Conservation (phyloP, 2,888 invertebrate genomes). For the Papilio protenor region DNA sequence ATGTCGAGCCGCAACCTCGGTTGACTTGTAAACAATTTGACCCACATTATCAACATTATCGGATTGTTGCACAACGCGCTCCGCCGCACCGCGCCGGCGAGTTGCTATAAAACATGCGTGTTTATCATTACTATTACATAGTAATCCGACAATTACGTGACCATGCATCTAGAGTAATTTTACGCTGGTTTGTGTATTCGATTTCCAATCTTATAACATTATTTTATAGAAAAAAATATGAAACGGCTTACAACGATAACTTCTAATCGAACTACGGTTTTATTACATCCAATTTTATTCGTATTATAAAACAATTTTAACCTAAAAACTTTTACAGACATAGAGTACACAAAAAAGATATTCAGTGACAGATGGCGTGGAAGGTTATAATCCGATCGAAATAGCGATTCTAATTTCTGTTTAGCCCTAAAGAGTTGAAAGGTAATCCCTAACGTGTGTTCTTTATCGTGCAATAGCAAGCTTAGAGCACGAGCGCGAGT, state of each 20-base stretch:
- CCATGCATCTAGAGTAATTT: background rate
- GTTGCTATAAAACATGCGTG: constrained; percentile 36
- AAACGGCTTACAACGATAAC: background rate
- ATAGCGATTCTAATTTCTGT: background rate
- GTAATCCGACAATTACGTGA: constrained; percentile 25
- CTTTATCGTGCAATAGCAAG: constrained; percentile 50
- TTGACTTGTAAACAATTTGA: constrained; percentile 70
- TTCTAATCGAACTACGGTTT: background rate
- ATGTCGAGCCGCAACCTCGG: constrained; percentile 65
- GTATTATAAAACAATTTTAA: background rate
- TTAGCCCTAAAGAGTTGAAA: background rate
- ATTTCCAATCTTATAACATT: background rate
- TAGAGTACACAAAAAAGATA: background rate
- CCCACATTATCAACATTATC: constrained; percentile 67
- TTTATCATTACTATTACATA: constrained; percentile 43
- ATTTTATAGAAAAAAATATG: background rate
- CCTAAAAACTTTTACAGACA: background rate
- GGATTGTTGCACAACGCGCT: constrained; percentile 62
- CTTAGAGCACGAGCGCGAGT: constrained; percentile 19
- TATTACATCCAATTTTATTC: background rate
- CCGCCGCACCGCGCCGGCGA: background rate
- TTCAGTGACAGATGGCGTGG: background rate
- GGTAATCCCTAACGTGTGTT: constrained; percentile 6
- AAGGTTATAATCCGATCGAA: background rate
- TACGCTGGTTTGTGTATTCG: background rate